Evolutionary conservation across 2,888 invertebrate species (phyloP).

Genomic region (Temnothorax unifasciatus): DNA sequence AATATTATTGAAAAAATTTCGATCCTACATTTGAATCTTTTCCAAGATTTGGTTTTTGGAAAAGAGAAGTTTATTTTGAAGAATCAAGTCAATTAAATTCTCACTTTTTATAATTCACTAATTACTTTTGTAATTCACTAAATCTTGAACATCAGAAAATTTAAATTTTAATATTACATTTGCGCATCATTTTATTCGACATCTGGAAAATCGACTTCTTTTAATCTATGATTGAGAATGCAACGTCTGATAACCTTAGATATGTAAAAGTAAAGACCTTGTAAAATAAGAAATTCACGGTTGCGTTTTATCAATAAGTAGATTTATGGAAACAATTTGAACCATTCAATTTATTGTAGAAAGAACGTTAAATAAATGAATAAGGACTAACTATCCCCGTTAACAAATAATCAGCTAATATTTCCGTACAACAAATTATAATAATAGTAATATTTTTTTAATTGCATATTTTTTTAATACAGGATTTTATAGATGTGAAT

Average conservation of each 20-base stretch:
- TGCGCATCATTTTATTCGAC: not conserved
- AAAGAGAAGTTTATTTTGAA: constrained; percentile 5
- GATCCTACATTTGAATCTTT: not conserved
- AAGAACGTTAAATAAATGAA: constrained; percentile 76
- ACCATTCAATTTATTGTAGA: constrained; percentile 74
- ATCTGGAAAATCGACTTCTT: not conserved
- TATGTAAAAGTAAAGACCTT: constrained; percentile 13
- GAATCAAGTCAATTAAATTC: not conserved
- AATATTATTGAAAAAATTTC: not conserved
- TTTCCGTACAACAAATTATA: constrained; percentile 49
- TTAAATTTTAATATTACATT: constrained; percentile 1
- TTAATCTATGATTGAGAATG: not conserved
- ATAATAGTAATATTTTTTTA: not conserved
- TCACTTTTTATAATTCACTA: not conserved
- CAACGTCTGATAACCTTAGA: not conserved
- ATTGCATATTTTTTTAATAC: not conserved
- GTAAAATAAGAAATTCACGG: constrained; percentile 59
- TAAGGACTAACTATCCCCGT: constrained; percentile 60
- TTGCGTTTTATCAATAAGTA: constrained; percentile 70
- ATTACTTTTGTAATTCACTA: not conserved
- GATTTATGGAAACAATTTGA: constrained; percentile 75
- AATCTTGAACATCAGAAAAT: not conserved
- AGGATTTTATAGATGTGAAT: constrained; percentile 53
- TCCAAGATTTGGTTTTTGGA: not conserved
- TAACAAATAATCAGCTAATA: constrained; percentile 21